Percentiles rank a stretch among this genome's conserved stretches.
Conservation (phyloP, 1,140 invertebrate genomes). For the Lepeophtheirus salmonis region DNA sequence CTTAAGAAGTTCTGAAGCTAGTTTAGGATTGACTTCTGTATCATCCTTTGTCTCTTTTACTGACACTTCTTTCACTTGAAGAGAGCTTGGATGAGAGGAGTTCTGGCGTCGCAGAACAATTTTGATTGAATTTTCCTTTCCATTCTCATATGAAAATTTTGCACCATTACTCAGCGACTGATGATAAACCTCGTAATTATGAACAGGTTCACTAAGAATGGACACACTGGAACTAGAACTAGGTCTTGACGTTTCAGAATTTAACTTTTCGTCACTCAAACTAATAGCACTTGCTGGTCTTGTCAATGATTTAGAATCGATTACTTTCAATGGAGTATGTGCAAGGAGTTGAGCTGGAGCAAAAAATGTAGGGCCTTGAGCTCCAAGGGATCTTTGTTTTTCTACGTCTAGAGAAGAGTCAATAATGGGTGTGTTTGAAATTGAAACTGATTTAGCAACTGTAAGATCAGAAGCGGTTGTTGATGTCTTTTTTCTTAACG, state of each 20-base stretch:
- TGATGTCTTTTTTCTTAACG: not conserved
- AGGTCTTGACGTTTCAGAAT: too few relatives aligned
- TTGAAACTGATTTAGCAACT: too few relatives aligned
- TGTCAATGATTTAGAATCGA: not conserved
- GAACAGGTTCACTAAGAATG: too few relatives aligned
- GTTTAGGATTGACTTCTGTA: not conserved
- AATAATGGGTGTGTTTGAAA: too few relatives aligned
- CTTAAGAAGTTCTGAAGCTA: not conserved
- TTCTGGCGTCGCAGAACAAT: not conserved
- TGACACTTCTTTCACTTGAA: not conserved
- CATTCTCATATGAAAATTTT: not conserved
- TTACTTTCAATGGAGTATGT: not conserved
- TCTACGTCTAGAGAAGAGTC: too few relatives aligned
- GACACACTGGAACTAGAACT: too few relatives aligned
- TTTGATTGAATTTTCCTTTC: not conserved
- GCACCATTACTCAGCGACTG: not conserved
- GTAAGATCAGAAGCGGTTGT: too few relatives aligned
- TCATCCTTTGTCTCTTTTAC: not conserved
- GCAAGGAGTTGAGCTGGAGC: not conserved
- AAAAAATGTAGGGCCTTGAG: too few relatives aligned
- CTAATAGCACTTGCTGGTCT: too few relatives aligned
- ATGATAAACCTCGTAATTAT: too few relatives aligned
- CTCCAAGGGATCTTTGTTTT: not conserved
- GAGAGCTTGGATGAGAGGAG: too few relatives aligned
- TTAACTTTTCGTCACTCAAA: too few relatives aligned